A percentile compares a stretch with the other conserved stretches of the same genome.
Evolutionary conservation across 2,888 invertebrate genomes (phyloP).

Genomic region (Eledone cirrhosa): DNA sequence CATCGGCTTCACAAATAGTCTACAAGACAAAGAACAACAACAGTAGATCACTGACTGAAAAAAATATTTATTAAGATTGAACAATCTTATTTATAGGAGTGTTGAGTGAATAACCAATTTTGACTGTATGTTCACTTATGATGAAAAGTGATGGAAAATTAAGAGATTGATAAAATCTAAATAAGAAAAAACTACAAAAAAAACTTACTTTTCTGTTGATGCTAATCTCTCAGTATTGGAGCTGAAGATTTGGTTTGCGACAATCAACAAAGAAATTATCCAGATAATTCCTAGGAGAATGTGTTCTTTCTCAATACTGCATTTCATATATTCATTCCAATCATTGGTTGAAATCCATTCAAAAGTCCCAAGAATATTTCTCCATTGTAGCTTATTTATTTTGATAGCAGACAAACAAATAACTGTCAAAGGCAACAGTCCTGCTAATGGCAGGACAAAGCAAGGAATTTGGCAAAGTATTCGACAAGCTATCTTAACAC

Average conservation of each 20-base stretch:
- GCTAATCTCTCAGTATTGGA: slow-evolving; percentile 49
- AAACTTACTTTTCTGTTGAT: slow-evolving; percentile 47
- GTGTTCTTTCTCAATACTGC: slow-evolving; percentile 37
- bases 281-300: slow-evolving; percentile 42
- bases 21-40: slow-evolving; percentile 39
- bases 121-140: background rate
- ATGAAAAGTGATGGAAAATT: too few relatives aligned
- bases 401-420: slow-evolving; percentile 84
- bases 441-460: slow-evolving; percentile 92
- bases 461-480: slow-evolving; percentile 96
- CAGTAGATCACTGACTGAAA: too few relatives aligned
- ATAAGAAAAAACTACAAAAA: too few relatives aligned
- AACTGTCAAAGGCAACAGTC: slow-evolving; percentile 89
- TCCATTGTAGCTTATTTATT: slow-evolving; percentile 73
- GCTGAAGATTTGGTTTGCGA: slow-evolving; percentile 52
- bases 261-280: slow-evolving; percentile 44
- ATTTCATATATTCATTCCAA: slow-evolving; percentile 33
- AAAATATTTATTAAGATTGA: too few relatives aligned
- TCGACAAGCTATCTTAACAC: slow-evolving; percentile 94
- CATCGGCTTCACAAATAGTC: slow-evolving; percentile 90
- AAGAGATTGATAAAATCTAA: too few relatives aligned
- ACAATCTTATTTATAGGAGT: background rate
- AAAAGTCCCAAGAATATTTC: slow-evolving; percentile 80
- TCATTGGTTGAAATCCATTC: slow-evolving; percentile 82
- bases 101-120: background rate